These are phyloP conservation scores for Ameiurus melas DNA, from an alignment of 2,113 vertebrate species.

Conservation along the genomic window DNA sequence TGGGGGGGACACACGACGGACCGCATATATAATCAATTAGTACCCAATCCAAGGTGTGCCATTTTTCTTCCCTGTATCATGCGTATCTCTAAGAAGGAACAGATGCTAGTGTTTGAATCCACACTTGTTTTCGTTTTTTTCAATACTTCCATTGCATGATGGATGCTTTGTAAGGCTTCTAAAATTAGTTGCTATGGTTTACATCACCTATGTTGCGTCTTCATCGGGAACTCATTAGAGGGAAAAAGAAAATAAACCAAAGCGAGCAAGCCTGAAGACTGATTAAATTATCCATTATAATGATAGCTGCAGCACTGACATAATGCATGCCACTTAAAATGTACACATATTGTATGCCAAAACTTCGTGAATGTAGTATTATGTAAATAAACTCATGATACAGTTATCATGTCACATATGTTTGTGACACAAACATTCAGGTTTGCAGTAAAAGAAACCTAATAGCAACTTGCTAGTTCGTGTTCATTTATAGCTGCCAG, in stretches of 20 bases:
- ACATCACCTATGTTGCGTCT: background rate
- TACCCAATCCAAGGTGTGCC: background rate
- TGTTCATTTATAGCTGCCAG: background rate
- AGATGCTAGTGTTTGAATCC: background rate
- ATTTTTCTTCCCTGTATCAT: background rate
- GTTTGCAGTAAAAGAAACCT: background rate
- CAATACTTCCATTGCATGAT: background rate
- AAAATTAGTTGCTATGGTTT: background rate
- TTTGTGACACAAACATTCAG: background rate
- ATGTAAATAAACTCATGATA: background rate
- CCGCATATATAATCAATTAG: background rate
- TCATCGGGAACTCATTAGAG: background rate
- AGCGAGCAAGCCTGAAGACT: background rate
- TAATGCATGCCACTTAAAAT: background rate
- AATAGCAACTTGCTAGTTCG: background rate
- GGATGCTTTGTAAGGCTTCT: background rate
- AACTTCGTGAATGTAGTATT: background rate
- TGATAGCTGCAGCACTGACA: background rate
- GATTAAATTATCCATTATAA: background rate
- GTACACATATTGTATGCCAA: background rate
- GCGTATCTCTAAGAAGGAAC: background rate
- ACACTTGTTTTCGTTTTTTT: too few species aligned
- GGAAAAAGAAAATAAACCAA: background rate
- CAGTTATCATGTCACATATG: background rate
- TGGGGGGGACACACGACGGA: background rate